Percentiles rank a stretch among this genome's conserved stretches.
Conservation (phyloP, 2,888 invertebrate genomes). For the Plagiodera versicolora region DNA sequence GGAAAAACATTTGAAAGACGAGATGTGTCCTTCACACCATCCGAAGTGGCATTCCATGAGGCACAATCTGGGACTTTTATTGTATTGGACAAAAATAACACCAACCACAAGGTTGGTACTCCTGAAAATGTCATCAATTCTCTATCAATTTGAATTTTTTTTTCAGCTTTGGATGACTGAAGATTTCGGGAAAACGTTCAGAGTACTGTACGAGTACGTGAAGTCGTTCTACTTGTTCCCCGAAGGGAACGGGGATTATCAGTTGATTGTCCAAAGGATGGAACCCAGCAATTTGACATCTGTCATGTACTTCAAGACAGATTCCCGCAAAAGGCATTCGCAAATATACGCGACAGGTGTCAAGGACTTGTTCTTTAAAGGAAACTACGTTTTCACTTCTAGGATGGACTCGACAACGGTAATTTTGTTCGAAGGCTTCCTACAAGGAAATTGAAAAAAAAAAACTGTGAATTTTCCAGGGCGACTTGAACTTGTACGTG, state of each 20-base stretch:
- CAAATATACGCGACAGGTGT: slow-evolving; percentile 60
- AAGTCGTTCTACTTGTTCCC: slow-evolving; percentile 77
- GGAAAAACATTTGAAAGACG: slow-evolving; percentile 67
- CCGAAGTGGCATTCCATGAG: slow-evolving; percentile 76
- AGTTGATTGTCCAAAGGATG: slow-evolving; percentile 70
- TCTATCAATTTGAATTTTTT: slow-evolving; percentile 11
- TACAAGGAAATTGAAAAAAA: no score
- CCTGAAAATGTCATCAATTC: no score
- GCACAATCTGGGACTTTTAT: slow-evolving; percentile 69
- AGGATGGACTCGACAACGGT: slow-evolving; percentile 65
- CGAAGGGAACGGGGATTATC: slow-evolving; percentile 48
- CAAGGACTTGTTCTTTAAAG: slow-evolving; percentile 80
- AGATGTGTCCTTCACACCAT: slow-evolving; percentile 73
- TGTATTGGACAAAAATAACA: slow-evolving; percentile 73
- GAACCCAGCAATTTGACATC: slow-evolving; percentile 63
- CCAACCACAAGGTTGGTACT: slow-evolving; percentile 61
- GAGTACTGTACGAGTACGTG: slow-evolving; percentile 69
- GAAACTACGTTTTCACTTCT: slow-evolving; percentile 84
- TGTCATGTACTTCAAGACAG: slow-evolving; percentile 53
- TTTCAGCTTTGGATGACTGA: slow-evolving; percentile 74
- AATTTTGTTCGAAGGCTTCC: no score
- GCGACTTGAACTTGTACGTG: slow-evolving; percentile 65
- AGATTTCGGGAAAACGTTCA: slow-evolving; percentile 76
- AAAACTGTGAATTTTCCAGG: slow-evolving; percentile 25
- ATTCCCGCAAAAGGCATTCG: slow-evolving; percentile 41